A percentile compares a stretch with the other conserved stretches of the same genome.
These are phyloP conservation scores for Microcaecilia unicolor DNA, from an alignment of 2,797 vertebrate genomes.

Conservation along the genomic window DNA sequence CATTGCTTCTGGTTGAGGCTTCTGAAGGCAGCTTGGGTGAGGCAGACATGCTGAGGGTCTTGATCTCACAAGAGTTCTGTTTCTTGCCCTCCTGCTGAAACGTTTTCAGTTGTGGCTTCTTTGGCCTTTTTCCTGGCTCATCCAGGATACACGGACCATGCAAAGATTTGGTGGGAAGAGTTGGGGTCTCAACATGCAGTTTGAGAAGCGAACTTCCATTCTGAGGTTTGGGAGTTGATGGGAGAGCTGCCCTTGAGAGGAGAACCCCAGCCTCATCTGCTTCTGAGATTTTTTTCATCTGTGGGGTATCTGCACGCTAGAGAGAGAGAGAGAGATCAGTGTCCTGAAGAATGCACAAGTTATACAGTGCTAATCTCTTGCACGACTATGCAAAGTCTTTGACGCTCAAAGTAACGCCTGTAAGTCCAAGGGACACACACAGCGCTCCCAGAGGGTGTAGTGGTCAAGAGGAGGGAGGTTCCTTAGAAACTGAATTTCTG, in stretches of 20 bases:
- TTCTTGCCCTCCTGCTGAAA: slow-evolving; percentile 20
- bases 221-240: slow-evolving; percentile 43
- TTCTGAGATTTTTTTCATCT: slow-evolving; percentile 56
- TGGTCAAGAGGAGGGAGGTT: too few species aligned
- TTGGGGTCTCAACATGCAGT: slow-evolving; percentile 39
- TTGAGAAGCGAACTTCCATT: slow-evolving; percentile 40
- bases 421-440: neutral
- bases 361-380: too few species aligned
- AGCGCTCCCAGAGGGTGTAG: too few species aligned
- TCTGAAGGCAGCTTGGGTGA: too few species aligned
- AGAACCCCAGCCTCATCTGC: slow-evolving; percentile 68
- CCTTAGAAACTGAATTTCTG: too few species aligned
- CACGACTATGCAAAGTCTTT: neutral
- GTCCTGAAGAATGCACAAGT: too few species aligned
- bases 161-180: slow-evolving; percentile 32
- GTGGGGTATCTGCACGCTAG: slow-evolving; percentile 65
- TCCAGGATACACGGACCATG: slow-evolving; percentile 42
- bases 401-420: rapidly evolving
- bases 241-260: slow-evolving; percentile 26
- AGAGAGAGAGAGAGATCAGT: too few species aligned
- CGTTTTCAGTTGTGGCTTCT: slow-evolving; percentile 54
- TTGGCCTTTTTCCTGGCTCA: slow-evolving; percentile 61
- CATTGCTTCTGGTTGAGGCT: neutral
- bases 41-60: slow-evolving; percentile 58
- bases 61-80: slow-evolving; percentile 38